phyloP scores from a whole-genome alignment of 2,888 invertebrate species.

The Mystacides longicornis region DNA sequence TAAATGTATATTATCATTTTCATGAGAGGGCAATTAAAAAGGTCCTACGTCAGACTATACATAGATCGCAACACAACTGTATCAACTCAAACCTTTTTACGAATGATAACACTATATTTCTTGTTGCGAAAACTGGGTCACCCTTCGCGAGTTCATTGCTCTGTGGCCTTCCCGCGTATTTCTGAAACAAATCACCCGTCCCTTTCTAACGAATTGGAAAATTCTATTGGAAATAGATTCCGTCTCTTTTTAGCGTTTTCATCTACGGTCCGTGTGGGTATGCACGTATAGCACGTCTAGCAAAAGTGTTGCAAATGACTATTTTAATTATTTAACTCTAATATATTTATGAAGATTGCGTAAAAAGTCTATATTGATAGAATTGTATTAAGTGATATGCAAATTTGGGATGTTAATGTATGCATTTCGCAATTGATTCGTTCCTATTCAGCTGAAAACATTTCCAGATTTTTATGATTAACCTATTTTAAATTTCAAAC shows the following conservation, averaged over 20 bases:
- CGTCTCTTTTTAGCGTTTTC: neutral
- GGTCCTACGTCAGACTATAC: too few relatives aligned
- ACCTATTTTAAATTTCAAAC: too few relatives aligned
- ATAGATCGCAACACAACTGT: too few relatives aligned
- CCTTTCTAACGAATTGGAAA: slow-evolving; percentile 31
- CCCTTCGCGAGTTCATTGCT: slow-evolving; percentile 52
- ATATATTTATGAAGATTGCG: neutral
- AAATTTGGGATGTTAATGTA: too few relatives aligned
- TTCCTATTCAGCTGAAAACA: too few relatives aligned
- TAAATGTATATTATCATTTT: too few relatives aligned
- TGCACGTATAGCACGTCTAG: neutral
- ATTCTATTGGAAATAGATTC: neutral
- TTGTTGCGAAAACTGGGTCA: slow-evolving; percentile 34
- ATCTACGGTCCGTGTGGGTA: neutral
- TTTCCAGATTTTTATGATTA: too few relatives aligned
- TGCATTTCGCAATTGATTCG: too few relatives aligned
- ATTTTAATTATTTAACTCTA: neutral
- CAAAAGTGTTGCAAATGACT: neutral
- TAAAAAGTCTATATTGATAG: too few relatives aligned
- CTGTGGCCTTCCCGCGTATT: slow-evolving; percentile 49
- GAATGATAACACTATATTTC: neutral
- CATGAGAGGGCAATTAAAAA: too few relatives aligned
- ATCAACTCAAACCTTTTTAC: too few relatives aligned
- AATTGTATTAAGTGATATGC: too few relatives aligned
- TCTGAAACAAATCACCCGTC: slow-evolving; percentile 32